These are phyloP conservation scores for Latrodectus geometricus DNA, from an alignment of 1,140 invertebrate species.

Conservation along the genomic window DNA sequence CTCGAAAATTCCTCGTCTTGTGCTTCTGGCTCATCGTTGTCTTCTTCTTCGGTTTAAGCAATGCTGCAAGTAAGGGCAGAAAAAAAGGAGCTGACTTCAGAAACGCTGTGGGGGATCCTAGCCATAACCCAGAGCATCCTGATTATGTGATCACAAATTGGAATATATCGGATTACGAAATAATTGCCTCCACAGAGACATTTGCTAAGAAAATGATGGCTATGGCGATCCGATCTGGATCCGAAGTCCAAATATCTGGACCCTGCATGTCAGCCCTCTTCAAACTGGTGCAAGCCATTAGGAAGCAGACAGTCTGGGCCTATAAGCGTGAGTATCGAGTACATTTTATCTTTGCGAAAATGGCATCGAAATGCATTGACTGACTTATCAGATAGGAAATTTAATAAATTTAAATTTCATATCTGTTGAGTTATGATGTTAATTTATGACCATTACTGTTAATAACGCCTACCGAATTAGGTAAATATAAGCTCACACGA, in stretches of 20 bases:
- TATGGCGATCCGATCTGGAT: slow-evolving; percentile 5
- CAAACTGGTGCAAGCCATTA: slow-evolving; percentile 21
- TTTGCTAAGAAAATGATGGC: slow-evolving; percentile 48
- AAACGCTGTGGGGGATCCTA: slow-evolving; percentile 13
- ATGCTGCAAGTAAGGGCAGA: background rate
- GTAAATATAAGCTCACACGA: too few relatives aligned
- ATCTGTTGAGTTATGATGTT: too few relatives aligned
- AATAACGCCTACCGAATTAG: too few relatives aligned
- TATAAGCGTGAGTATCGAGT: slow-evolving; percentile 8
- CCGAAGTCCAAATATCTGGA: slow-evolving; percentile 23
- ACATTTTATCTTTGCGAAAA: too few relatives aligned
- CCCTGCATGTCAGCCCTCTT: slow-evolving; percentile 54
- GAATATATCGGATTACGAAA: slow-evolving; percentile 28
- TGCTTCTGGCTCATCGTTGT: background rate
- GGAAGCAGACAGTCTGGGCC: slow-evolving; percentile 39
- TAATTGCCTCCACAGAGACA: background rate
- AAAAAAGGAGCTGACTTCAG: background rate
- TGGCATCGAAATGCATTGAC: too few relatives aligned
- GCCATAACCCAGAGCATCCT: slow-evolving; percentile 26
- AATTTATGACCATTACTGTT: too few relatives aligned
- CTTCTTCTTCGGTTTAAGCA: background rate
- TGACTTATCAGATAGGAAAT: too few relatives aligned
- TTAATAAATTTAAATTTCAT: too few relatives aligned
- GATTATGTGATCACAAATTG: slow-evolving; percentile 1
- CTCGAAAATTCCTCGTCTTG: background rate